Evolutionary conservation across 1,140 invertebrate species (phyloP).

Genomic region (Meloidogyne floridensis): DNA sequence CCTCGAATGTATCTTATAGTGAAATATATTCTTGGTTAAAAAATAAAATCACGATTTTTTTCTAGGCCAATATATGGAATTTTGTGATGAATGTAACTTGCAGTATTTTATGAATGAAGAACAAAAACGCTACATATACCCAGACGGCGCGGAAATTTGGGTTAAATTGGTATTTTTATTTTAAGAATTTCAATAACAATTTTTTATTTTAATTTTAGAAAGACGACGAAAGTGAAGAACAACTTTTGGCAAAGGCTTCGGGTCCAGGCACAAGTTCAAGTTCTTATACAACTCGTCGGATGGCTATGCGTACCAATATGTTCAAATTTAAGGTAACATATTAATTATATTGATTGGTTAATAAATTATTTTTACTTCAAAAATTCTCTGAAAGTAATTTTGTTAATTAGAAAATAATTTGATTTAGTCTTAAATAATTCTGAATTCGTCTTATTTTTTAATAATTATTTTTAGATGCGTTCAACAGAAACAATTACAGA

Average conservation of each 20-base stretch:
- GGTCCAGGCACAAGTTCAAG: background rate
- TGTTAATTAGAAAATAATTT: too few relatives aligned
- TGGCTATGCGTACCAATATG: background rate
- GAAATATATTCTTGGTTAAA: too few relatives aligned
- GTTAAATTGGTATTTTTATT: constrained; percentile 42
- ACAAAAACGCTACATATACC: constrained; percentile 34
- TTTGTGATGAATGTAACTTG: constrained; percentile 24
- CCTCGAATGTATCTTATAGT: too few relatives aligned
- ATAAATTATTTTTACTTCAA: too few relatives aligned
- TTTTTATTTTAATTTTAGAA: constrained; percentile 33
- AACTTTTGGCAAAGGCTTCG: background rate
- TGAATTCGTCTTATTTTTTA: background rate
- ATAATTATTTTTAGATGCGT: constrained; percentile 38
- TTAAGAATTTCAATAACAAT: background rate
- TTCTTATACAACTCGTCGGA: background rate
- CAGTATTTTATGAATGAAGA: constrained; percentile 27
- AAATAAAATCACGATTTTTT: background rate
- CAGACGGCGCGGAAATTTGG: constrained; percentile 40
- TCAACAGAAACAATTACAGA: constrained; percentile 41
- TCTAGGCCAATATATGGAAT: constrained; percentile 22
- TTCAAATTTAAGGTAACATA: constrained; percentile 39
- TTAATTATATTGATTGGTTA: too few relatives aligned
- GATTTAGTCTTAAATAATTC: too few relatives aligned
- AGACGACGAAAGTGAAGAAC: constrained; percentile 39
- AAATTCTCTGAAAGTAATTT: too few relatives aligned